Evolutionary conservation across 64 coral and sea anemone species (phyloP), one percentile per base, ranked within the genome.

Genomic region (Orbicella faveolata): DNA sequence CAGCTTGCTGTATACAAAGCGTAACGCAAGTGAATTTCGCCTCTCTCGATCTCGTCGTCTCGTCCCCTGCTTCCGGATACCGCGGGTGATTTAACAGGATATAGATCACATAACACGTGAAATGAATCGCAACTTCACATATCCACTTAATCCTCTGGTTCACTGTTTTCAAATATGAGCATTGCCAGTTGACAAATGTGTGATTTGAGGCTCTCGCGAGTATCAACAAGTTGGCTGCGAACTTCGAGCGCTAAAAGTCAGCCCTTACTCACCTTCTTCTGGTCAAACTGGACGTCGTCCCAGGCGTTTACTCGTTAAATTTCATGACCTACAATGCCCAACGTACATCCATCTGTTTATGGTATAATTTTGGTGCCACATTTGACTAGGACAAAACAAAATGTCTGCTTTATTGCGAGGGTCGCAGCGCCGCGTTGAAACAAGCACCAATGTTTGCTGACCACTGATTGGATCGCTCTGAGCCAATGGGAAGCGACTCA

Each of bases 381-480:
- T 85, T 85, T 52, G 21, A 52, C 64, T 36, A 85, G 82, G 82
- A 85, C 82, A 85, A 85, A 85, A 85, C 82, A 85, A 85, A 85
- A 85, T 85, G 82, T 85, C 82, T 85, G 64, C 82, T 85, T 39
- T 85, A 26, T 52, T 72, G 82, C 64, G 63, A 72, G 82, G 65
- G 20, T 85, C 82, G 82, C 82, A 72, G 82, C 41, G 64, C 64
- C 6, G 82, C 63, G 63, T 41, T 85, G 30, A 67, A 66, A 85
- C 44, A 37, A 85, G 82, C 82, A 85, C 21, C 82, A 85, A 85
- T 85, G 82, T 85, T 85, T 85, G 82, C 82, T 85, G 82, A 85
- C 2, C 82, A 69, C 36, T 73, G 82, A 85, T 85, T 85, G 82
- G 82, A 6, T 41, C 23, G 9, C 20, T 70, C 63, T 52, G 64